A percentile compares a stretch with the other conserved stretches of the same genome.
Conservation (phyloP, 1,140 invertebrate genomes). For the Drosophila malerkotliana region DNA sequence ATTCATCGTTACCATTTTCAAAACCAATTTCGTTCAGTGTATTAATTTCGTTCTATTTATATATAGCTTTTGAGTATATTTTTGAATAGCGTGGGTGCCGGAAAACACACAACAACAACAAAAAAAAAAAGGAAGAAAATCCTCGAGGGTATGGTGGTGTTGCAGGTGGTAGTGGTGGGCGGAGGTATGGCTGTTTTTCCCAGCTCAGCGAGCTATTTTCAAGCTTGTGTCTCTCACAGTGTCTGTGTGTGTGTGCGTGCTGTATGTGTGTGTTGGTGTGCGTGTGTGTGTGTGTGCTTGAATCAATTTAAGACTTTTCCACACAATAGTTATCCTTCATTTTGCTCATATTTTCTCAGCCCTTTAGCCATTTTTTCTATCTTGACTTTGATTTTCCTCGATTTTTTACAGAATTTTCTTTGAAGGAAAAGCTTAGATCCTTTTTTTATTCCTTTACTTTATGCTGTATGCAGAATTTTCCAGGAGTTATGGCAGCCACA, state of each 20-base stretch:
- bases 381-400: constrained; percentile 12
- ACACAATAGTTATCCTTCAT: neutral
- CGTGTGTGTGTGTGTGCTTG: constrained; percentile 22
- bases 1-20: constrained; percentile 84
- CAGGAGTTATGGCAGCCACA: constrained; percentile 38
- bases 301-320: constrained; percentile 27
- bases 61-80: constrained; percentile 33
- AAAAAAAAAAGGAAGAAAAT: neutral
- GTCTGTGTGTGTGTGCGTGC: constrained; percentile 9
- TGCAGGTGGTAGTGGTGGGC: neutral
- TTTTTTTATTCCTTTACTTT: constrained; percentile 1
- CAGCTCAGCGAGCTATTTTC: constrained; percentile 12
- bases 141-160: neutral
- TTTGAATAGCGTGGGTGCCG: constrained; percentile 36
- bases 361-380: constrained; percentile 14
- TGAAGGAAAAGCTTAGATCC: neutral
- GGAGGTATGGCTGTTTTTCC: neutral
- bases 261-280: constrained; percentile 5
- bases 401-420: neutral
- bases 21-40: constrained; percentile 4
- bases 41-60: neutral
- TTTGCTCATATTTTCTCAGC: constrained; percentile 14
- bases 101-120: too few species aligned
- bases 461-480: constrained; percentile 20
- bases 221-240: constrained; percentile 2